These are phyloP conservation scores for Parambassis ranga DNA, from an alignment of 2,797 vertebrate genomes.

Conservation along the genomic window DNA sequence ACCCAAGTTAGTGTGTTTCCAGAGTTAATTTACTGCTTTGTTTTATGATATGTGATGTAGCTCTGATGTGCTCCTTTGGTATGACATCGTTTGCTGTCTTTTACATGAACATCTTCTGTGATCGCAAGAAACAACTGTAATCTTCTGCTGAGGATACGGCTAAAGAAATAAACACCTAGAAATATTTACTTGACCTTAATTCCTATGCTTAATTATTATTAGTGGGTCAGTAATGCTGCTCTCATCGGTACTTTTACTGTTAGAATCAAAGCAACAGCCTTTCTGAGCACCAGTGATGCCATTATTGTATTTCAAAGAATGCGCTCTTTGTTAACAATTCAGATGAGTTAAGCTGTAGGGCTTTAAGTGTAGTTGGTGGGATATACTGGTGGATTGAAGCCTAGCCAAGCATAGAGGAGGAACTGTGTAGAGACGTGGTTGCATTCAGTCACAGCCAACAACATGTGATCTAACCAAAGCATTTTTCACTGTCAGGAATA, in stretches of 20 bases:
- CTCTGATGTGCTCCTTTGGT: constrained; percentile 4
- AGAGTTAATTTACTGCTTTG: constrained; percentile 4
- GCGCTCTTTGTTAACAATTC: constrained; percentile 32
- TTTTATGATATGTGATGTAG: too few relatives aligned
- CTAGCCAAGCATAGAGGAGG: constrained; percentile 43
- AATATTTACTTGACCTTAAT: too few relatives aligned
- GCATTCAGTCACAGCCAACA: constrained; percentile 37
- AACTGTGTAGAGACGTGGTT: constrained; percentile 51
- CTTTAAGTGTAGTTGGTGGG: constrained; percentile 22
- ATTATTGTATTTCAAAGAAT: constrained; percentile 33
- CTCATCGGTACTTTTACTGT: background rate
- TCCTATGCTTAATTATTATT: too few relatives aligned
- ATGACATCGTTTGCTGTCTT: background rate
- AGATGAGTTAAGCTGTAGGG: constrained; percentile 16
- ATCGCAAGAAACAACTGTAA: background rate
- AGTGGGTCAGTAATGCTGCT: background rate
- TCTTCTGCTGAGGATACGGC: too few relatives aligned
- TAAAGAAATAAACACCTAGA: too few relatives aligned
- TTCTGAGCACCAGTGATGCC: background rate
- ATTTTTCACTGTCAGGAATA: constrained; percentile 34
- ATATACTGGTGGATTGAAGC: constrained; percentile 24
- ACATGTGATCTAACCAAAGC: constrained; percentile 60
- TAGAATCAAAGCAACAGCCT: background rate
- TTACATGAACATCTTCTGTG: background rate
- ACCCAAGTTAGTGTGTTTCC: constrained; percentile 23